Evolutionary conservation across 2,113 vertebrate species (phyloP).

Genomic region (Clarias gariepinus): DNA sequence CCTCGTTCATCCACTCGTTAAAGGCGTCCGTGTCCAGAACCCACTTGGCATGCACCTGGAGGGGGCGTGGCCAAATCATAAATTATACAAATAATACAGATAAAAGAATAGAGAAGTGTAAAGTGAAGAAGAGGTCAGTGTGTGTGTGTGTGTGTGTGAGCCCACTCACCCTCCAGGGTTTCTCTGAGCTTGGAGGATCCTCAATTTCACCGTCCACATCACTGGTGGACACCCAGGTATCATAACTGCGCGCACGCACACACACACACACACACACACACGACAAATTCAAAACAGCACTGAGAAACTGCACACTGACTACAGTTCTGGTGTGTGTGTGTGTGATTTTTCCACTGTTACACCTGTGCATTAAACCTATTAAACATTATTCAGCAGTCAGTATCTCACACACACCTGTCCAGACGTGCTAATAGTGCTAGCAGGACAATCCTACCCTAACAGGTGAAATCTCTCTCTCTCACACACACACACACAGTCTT

Average conservation of each 20-base stretch:
- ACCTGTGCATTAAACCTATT: no score
- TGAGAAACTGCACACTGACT: not conserved
- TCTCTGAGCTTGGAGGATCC: conserved; percentile 87
- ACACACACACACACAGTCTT: no score
- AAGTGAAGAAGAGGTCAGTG: not conserved
- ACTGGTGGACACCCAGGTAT: conserved; percentile 88
- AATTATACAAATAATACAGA: no score
- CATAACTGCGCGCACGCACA: conserved; percentile 76
- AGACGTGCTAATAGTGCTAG: no score
- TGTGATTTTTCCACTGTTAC: no score
- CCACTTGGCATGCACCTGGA: conserved; percentile 92
- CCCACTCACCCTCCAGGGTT: conserved; percentile 87
- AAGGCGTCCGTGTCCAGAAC: conserved; percentile 91
- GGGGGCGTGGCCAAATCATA: not conserved
- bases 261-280: not conserved
- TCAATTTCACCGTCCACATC: conserved; percentile 92
- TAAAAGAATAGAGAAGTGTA: no score
- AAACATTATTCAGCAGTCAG: no score
- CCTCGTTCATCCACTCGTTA: conserved; percentile 99
- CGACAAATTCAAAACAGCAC: not conserved
- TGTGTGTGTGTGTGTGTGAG: not conserved
- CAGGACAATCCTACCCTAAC: no score
- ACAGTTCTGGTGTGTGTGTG: no score
- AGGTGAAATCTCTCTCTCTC: no score
- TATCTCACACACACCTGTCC: no score